A percentile compares a stretch with the other conserved stretches of the same genome.
Evolutionary conservation across 2,797 vertebrate genomes (phyloP).

Genomic region (Eulemur mongoz): DNA sequence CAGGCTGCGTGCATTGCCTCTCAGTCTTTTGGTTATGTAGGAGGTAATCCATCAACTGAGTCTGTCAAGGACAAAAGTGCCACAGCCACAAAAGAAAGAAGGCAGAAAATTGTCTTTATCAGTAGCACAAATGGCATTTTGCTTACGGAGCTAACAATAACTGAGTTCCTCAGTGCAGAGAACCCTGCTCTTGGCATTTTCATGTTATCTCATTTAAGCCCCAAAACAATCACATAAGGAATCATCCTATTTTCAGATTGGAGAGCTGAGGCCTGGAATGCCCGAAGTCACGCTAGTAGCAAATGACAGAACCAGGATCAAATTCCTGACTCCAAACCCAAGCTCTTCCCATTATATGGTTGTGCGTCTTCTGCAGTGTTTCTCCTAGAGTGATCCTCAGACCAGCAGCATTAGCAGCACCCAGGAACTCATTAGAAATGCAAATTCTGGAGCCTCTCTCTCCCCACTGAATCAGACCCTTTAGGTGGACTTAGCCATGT

Average conservation of each 20-base stretch:
- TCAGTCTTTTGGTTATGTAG: not conserved
- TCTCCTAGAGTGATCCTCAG: not conserved
- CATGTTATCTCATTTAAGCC: not conserved
- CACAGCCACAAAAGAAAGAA: not conserved
- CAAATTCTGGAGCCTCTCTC: not conserved
- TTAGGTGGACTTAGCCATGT: not conserved
- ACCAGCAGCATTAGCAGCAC: not conserved
- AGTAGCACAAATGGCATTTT: not conserved
- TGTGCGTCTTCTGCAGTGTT: accelerated
- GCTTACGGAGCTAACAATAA: not conserved
- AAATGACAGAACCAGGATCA: not conserved
- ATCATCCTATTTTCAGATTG: not conserved
- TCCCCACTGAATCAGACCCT: not conserved
- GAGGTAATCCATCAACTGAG: not conserved
- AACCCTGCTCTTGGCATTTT: not conserved
- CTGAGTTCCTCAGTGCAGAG: not conserved
- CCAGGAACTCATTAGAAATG: not conserved
- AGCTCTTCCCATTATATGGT: not conserved
- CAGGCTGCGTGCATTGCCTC: not conserved
- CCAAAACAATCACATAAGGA: not conserved
- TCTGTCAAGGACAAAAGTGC: not conserved
- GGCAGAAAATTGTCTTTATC: not conserved
- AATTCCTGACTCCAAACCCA: not conserved
- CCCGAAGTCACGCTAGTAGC: not conserved
- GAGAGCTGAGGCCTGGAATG: not conserved